Evolutionary conservation across 2,113 vertebrate genomes (phyloP), one percentile per base, ranked within the genome.

Genomic region (Helogale parvula): DNA sequence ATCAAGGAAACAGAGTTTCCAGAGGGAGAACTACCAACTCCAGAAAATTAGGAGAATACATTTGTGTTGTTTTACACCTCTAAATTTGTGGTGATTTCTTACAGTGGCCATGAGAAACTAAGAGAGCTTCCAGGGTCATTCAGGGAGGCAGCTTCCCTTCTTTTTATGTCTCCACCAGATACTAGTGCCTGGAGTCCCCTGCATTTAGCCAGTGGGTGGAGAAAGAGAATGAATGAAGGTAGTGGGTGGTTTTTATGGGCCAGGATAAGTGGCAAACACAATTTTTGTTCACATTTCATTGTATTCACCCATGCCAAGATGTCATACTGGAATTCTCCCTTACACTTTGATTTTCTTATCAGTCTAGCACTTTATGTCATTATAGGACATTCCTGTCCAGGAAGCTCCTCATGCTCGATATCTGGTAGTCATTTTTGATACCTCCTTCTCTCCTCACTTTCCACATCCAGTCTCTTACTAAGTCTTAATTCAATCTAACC

Each of bases 271-370:
- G 16, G 27, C 9, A 81, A 88, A 65, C 15, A 71, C n/a, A 54
- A 25, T 91, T 97, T 91, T 50, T 93, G 45, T 38, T 93, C n/a
- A 83, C 4, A 85, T 31, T 52, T 27, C n/a, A 25, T 60, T 88
- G 72, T 96, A 77, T 72, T 76, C 16, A 57, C 21, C n/a, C 27
- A 65, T 92, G 38, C 9, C 29, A 81, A 45, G 38, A 63, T 63
- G 33, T 54, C 60, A 69, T 35, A 27, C 29, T 79, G n/a, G 65
- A 54, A 65, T 68, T 96, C 79, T 69, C 38, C 35, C 80, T 88
- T 74, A 33, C 7, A 63, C 4, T 29, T 33, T 7, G 31, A 71
- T 71, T 7, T 23, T 21, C 27, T 81, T 71, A 76, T 21, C 25
- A 2, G 25, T 19, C 52, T 57, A 50, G 19, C 35, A 92, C 14